Base-by-base conservation (phyloP, 1,140 invertebrate genomes). In the Drosophila teissieri region DNA sequence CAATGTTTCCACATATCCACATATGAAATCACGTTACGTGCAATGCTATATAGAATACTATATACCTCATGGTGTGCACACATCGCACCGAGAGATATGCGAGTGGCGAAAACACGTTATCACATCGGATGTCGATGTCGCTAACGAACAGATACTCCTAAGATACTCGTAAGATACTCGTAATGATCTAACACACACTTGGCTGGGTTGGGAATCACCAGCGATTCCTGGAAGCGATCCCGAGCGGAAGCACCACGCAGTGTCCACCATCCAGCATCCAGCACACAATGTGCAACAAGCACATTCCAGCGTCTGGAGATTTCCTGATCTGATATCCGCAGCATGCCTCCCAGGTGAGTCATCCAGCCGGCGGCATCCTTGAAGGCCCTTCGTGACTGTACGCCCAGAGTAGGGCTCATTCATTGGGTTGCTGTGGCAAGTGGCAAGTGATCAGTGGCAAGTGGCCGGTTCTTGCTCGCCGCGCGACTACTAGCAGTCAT, bases 401-500 rank as follows among this genome's bases (percentile, higher is more conserved):
- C 62, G 15, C 40, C 15, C 1, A 4, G n/a, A 44, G 31, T 17
- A 11, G 3, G 5, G 15, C 7, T 31, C 31, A 14, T 31, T 31
- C 57, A 14, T 27, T 51, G 34, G n/a, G 17, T 4, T 4, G 10
- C 17, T 17, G 31, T 31, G 31, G 37, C 44, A 36, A 15, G 61
- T 37, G 22, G 48, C 39, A 39, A 19, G 27, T n/a, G 34, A n/a
- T 3, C 17, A 10, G 48, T 36, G 31, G 48, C 37, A 37, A n/a
- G 36, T 17, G 34, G 27, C 39, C 34, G 19, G 46, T 24, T 12
- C 39, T 15, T 24, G 40, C 12, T 45, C 17, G 17, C 15, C 22
- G 8, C 11, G 22, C 24, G 77, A 60, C 73, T 65, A 77, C 73
- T 72, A 77, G 67, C 77, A 85, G 82, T 84, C 82, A 81, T 85